Evolutionary conservation across 2,797 vertebrate species (phyloP).

Genomic region (Hephaestus fuliginosus): DNA sequence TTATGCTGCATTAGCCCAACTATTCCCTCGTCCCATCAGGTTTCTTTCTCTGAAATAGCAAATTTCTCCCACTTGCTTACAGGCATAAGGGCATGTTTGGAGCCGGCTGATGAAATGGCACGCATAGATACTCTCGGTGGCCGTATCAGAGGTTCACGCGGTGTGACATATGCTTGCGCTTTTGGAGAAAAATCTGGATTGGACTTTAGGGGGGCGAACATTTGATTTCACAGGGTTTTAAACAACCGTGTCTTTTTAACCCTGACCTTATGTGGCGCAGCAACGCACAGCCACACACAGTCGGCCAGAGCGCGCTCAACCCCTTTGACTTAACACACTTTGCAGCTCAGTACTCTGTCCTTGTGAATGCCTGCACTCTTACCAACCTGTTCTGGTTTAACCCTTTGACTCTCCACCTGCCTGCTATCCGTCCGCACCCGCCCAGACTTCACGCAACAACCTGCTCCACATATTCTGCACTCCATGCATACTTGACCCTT

Average conservation of each 20-base stretch:
- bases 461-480: constrained; percentile 67
- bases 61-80: constrained; percentile 1
- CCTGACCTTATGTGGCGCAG: constrained; percentile 44
- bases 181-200: constrained; percentile 40
- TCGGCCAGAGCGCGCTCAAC: constrained; percentile 13
- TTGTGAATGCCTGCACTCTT: constrained; percentile 40
- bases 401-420: constrained; percentile 76
- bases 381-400: constrained; percentile 74
- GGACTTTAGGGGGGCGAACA: constrained; percentile 25
- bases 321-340: constrained; percentile 53
- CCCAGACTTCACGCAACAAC: constrained; percentile 53
- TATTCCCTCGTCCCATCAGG: constrained; percentile 17
- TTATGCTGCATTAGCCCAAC: constrained; percentile 23
- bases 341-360: constrained; percentile 44
- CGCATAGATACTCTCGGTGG: background rate
- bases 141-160: background rate
- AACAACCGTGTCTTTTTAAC: constrained; percentile 59
- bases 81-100: background rate
- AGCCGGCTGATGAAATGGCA: background rate
- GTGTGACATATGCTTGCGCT: constrained; percentile 43
- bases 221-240: constrained; percentile 60
- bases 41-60: constrained; percentile 6
- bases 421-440: constrained; percentile 44
- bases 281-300: constrained; percentile 34
- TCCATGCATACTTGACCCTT: constrained; percentile 70